A percentile compares a stretch with the other conserved stretches of the same genome.
Conservation (phyloP, 2,797 vertebrate species). For the Cirrhinus mrigala region DNA sequence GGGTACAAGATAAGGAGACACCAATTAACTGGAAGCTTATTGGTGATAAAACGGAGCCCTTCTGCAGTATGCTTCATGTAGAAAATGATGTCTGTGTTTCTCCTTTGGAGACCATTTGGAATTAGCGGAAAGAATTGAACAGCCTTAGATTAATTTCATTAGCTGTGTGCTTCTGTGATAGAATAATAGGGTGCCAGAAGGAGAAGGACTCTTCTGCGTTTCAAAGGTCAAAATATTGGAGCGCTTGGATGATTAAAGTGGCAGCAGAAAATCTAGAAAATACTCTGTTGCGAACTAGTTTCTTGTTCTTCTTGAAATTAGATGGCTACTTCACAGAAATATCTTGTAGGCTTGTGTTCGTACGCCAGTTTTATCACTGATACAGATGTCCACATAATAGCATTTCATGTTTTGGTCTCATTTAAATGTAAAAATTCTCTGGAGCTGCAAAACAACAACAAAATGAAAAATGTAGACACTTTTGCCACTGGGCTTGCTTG, state of each 20-base stretch:
- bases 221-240: conserved; percentile 43
- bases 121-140: conserved; percentile 51
- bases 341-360: not conserved
- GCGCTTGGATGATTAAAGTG: conserved; percentile 25
- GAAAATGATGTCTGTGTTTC: conserved; percentile 57
- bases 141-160: conserved; percentile 58
- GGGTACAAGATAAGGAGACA: conserved; percentile 70
- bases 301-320: not conserved
- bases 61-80: conserved; percentile 51
- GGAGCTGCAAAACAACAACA: not conserved
- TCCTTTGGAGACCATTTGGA: conserved; percentile 50
- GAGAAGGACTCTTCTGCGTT: conserved; percentile 32
- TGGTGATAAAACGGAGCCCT: conserved; percentile 58
- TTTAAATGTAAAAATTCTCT: not conserved
- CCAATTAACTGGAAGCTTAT: conserved; percentile 72
- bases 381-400: conserved; percentile 16
- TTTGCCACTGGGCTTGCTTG: not conserved
- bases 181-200: conserved; percentile 34
- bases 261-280: conserved; percentile 6
- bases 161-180: conserved; percentile 42
- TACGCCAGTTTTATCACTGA: not conserved
- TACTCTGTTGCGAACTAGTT: not conserved
- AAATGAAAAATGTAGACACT: conserved; percentile 10
- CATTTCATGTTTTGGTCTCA: conserved; percentile 6
- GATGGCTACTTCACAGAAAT: not conserved